phyloP scores from a whole-genome alignment of 2,888 invertebrate species.

The Synanthedon formicaeformis region DNA sequence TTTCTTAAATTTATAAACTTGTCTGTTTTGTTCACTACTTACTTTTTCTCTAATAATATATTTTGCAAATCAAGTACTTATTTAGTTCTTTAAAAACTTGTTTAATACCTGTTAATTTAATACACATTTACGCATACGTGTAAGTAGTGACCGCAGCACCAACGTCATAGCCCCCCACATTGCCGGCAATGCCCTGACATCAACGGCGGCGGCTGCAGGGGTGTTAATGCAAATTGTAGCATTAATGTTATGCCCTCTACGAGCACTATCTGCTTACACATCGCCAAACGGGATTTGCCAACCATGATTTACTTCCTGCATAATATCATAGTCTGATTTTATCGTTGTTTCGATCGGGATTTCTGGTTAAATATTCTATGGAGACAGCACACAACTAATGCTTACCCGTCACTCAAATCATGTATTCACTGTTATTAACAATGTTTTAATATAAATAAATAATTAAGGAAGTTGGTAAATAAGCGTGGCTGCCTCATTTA shows the following conservation, averaged over 20 bases:
- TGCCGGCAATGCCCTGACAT: background rate
- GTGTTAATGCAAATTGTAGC: constrained; percentile 52
- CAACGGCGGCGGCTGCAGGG: constrained; percentile 11
- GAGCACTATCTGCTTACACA: constrained; percentile 25
- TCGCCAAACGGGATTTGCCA: constrained; percentile 23
- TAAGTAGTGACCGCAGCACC: constrained; percentile 1
- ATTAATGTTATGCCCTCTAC: constrained; percentile 43
- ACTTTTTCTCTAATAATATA: too few relatives aligned
- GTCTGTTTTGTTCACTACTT: too few relatives aligned
- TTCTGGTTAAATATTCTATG: too few relatives aligned
- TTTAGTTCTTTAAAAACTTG: background rate
- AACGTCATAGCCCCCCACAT: constrained; percentile 1
- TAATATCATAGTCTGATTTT: background rate
- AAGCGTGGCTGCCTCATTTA: constrained; percentile 69
- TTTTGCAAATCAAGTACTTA: too few relatives aligned
- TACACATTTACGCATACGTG: background rate
- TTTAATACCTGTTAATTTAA: background rate
- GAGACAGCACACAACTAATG: too few relatives aligned
- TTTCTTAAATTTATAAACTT: too few relatives aligned
- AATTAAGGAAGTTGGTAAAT: constrained; percentile 69
- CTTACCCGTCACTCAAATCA: constrained; percentile 12
- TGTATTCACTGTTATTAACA: constrained; percentile 41
- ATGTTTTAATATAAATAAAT: constrained; percentile 66
- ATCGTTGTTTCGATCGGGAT: too few relatives aligned
- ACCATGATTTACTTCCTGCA: constrained; percentile 26